Evolutionary conservation across 2,797 vertebrate genomes (phyloP).

Genomic region (Clamator glandarius): DNA sequence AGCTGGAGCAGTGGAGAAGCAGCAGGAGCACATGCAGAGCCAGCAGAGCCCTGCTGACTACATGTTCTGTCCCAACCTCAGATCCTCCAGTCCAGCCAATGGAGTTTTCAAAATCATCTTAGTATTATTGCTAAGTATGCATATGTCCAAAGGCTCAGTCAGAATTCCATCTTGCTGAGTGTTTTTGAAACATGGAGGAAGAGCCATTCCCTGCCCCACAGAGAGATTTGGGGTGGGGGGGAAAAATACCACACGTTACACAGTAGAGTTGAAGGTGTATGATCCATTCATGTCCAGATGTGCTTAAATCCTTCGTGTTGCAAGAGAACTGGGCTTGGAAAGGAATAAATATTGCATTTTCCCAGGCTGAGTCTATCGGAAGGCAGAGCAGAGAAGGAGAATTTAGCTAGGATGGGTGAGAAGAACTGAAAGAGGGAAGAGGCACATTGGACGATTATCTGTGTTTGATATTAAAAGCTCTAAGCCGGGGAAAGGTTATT

Average conservation of each 20-base stretch:
- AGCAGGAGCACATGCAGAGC: neutral
- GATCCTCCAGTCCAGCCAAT: neutral
- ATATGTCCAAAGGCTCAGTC: neutral
- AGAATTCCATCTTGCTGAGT: neutral
- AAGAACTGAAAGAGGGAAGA: neutral
- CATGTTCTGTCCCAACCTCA: fast-evolving
- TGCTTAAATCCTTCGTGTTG: neutral
- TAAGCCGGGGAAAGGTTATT: neutral
- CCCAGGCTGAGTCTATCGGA: neutral
- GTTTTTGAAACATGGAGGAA: neutral
- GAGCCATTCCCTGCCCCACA: neutral
- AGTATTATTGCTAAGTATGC: neutral
- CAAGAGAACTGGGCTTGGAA: neutral
- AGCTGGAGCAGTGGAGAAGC: neutral
- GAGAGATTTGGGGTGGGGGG: neutral
- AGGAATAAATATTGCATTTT: conserved; percentile 55
- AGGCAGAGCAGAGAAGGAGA: conserved; percentile 1
- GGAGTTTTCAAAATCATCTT: neutral
- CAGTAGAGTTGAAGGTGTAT: conserved; percentile 20
- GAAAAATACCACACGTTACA: neutral
- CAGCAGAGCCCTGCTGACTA: neutral
- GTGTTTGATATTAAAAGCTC: neutral
- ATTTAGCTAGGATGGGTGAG: neutral
- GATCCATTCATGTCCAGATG: neutral
- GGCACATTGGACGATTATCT: neutral